Evolutionary conservation across 2,797 vertebrate genomes (phyloP), one percentile per base, ranked within the genome.

Genomic region (Trachops cirrhosus): DNA sequence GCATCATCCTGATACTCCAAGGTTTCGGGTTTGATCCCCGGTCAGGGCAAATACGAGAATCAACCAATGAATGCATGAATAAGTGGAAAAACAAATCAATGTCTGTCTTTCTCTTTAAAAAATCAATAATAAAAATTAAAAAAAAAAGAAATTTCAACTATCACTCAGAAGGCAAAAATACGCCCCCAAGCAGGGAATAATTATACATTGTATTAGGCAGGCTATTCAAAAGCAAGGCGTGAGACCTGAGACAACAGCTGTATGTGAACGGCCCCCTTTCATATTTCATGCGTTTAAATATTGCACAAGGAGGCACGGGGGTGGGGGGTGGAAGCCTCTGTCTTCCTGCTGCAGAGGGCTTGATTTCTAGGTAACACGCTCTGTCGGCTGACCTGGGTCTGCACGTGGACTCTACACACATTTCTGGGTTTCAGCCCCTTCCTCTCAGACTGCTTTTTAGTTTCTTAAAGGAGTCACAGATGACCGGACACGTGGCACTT

Each of bases 171-270:
- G 68, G 80, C 75, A 78, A 57, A 89, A 74, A 54, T 9, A 39
- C 0, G 0, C 37, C 24, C 67, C n/a, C 50, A 82, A 86, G 79
- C 46, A 89, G 52, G 86, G 46, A 41, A 26, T 89, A 96, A 89
- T 92, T 96, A 50, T 12, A 94, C 90, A 54, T 57, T 77, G 79
- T 48, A 39, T 89, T 85, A 95, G 74, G 94, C 8, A 14, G 68
- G 59, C 74, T 79, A 80, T 77, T 96, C 88, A 84, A 34, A 73
- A 84, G 62, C 32, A 71, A 68, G 52, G 62, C 1, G 0, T 94
- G 84, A 89, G 75, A 54, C 46, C 74, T 62, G 46, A 91, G 78
- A 70, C 95, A 73, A 87, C 0, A 87, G 87, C 59, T 62, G 84
- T 11, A 3, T 3, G 8, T 46, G 24, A 89, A 92, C 26, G 54